phyloP scores from a whole-genome alignment of 1,140 invertebrate genomes.

The Leptopilina clavipes region DNA sequence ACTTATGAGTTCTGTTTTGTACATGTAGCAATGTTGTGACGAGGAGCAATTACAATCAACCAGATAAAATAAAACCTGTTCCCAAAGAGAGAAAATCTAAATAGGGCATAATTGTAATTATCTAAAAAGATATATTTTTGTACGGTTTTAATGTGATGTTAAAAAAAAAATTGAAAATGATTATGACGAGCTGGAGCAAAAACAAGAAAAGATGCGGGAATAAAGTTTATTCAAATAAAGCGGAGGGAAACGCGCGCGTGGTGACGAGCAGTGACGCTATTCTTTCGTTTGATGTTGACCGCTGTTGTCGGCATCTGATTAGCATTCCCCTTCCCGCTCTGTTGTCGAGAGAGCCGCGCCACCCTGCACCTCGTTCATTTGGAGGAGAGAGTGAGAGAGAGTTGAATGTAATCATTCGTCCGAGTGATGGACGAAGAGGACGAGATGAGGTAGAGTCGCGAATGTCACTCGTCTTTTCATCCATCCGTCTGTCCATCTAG shows the following conservation, averaged over 20 bases:
- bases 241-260: slow-evolving; percentile 52
- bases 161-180: no score
- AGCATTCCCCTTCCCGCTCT: slow-evolving; percentile 65
- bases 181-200: slow-evolving; percentile 10
- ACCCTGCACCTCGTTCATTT: slow-evolving; percentile 50
- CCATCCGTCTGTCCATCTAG: slow-evolving; percentile 61
- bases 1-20: slow-evolving; percentile 64
- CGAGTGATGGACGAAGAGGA: slow-evolving; percentile 36
- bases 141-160: no score
- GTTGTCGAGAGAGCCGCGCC: slow-evolving; percentile 39
- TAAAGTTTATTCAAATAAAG: slow-evolving; percentile 51
- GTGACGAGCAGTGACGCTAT: slow-evolving; percentile 69
- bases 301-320: slow-evolving; percentile 74
- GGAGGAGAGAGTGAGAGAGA: slow-evolving; percentile 42
- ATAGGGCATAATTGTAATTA: no score
- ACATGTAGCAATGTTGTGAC: slow-evolving; percentile 65
- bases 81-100: slow-evolving; percentile 9
- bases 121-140: no score
- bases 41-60: slow-evolving; percentile 35
- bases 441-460: slow-evolving; percentile 44
- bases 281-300: slow-evolving; percentile 68
- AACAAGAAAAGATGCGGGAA: background rate
- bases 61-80: slow-evolving; percentile 15
- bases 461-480: slow-evolving; percentile 64
- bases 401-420: slow-evolving; percentile 34